Evolutionary conservation across 1,140 invertebrate species (phyloP).

Genomic region (Arctopsyche grandis): DNA sequence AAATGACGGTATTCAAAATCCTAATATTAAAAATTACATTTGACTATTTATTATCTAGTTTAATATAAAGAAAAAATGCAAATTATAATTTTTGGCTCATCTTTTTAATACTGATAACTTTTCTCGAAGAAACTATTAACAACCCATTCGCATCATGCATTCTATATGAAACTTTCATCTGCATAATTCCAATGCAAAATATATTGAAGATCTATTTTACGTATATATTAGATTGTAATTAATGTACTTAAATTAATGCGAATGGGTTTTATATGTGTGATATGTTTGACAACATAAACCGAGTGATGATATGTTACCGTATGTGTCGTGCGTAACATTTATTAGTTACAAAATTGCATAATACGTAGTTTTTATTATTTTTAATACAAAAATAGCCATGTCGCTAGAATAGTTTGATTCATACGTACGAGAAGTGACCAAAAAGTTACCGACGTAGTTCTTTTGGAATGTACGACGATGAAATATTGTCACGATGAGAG

Average conservation of each 20-base stretch:
- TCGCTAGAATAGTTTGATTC: slow-evolving; percentile 43
- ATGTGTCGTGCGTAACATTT: slow-evolving; percentile 35
- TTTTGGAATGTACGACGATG: too few relatives aligned
- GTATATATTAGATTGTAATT: too few relatives aligned
- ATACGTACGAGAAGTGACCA: not conserved
- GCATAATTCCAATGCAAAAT: too few relatives aligned
- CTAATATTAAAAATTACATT: slow-evolving; percentile 11
- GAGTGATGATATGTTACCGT: slow-evolving; percentile 35
- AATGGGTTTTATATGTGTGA: not conserved
- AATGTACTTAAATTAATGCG: too few relatives aligned
- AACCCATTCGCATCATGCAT: not conserved
- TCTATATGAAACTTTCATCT: not conserved
- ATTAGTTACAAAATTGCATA: slow-evolving; percentile 39
- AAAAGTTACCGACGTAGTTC: too few relatives aligned
- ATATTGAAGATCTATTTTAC: too few relatives aligned
- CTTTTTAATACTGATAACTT: not conserved
- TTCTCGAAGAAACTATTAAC: not conserved
- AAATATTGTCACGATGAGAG: too few relatives aligned
- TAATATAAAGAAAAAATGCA: not conserved
- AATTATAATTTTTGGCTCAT: not conserved
- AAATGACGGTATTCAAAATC: slow-evolving; percentile 18
- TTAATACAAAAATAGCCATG: slow-evolving; percentile 47
- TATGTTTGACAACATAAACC: slow-evolving; percentile 12
- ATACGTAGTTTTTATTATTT: slow-evolving; percentile 34
- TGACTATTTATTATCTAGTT: slow-evolving; percentile 15